Conservation (phyloP, 2,888 invertebrate genomes). For the Tetheella fluctuosa region DNA sequence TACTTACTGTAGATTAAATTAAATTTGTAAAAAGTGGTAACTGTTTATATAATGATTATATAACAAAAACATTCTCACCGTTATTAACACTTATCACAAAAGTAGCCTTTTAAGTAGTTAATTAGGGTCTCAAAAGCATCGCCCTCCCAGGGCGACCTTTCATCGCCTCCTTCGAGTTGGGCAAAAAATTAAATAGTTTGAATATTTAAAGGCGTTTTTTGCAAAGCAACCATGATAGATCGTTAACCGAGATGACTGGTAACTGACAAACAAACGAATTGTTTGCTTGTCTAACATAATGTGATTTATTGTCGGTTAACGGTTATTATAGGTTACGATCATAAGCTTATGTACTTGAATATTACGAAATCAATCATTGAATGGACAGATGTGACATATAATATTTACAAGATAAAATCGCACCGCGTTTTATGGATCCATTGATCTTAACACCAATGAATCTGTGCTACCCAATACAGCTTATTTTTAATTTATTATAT, state of each 20-base stretch:
- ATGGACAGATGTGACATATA: slow-evolving; percentile 15
- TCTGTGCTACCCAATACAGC: no score
- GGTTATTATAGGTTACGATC: slow-evolving; percentile 26
- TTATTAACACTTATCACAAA: slow-evolving; percentile 28
- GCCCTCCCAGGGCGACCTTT: slow-evolving; percentile 61
- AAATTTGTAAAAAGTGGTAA: no score
- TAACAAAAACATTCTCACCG: slow-evolving; percentile 17
- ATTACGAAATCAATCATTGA: slow-evolving; percentile 34
- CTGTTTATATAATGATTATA: slow-evolving; percentile 4
- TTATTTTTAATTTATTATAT: no score
- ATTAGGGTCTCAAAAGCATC: slow-evolving; percentile 50
- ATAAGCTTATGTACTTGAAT: slow-evolving; percentile 30
- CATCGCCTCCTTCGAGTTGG: slow-evolving; percentile 40
- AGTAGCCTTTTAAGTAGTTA: slow-evolving; percentile 49
- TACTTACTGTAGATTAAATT: no score
- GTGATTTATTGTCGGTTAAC: slow-evolving; percentile 65
- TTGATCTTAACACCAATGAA: no score
- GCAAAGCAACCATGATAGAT: slow-evolving; percentile 57
- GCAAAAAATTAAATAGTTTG: slow-evolving; percentile 57
- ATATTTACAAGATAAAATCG: slow-evolving; percentile 11
- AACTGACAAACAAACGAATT: slow-evolving; percentile 71
- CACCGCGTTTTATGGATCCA: not conserved
- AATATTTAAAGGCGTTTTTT: slow-evolving; percentile 59
- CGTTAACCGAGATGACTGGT: slow-evolving; percentile 62
- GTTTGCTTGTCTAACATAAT: slow-evolving; percentile 61